Conservation (phyloP, 1,140 invertebrate species). For the Hirudo medicinalis region DNA sequence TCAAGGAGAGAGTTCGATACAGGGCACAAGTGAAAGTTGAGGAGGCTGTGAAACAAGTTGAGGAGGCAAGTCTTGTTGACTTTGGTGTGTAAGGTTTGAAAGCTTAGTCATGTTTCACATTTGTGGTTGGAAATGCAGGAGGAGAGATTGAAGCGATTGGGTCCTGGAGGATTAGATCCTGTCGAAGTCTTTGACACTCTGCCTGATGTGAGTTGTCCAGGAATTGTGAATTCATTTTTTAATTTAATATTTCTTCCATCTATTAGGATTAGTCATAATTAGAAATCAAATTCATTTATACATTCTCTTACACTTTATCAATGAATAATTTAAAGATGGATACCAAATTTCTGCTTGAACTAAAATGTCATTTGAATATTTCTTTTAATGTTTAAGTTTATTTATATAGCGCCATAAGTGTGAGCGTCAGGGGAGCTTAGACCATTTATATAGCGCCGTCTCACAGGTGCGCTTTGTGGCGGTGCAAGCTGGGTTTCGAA, state of each 20-base stretch:
- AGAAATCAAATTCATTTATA: too few relatives aligned
- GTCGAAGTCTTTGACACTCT: slow-evolving; percentile 87
- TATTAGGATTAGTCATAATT: too few relatives aligned
- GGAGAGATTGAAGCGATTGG: slow-evolving; percentile 70
- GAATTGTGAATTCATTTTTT: slow-evolving; percentile 5
- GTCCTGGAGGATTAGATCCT: slow-evolving; percentile 92
- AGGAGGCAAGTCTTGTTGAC: slow-evolving; percentile 38
- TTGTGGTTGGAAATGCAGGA: slow-evolving; percentile 44
- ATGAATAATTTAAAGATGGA: neutral
- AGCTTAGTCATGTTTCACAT: neutral
- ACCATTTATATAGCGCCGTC: too few relatives aligned
- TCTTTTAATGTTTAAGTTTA: too few relatives aligned
- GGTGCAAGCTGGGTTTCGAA: too few relatives aligned
- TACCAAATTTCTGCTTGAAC: neutral
- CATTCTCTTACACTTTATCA: neutral
- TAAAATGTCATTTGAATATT: slow-evolving; percentile 14
- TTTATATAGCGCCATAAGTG: too few relatives aligned
- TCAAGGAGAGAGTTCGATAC: slow-evolving; percentile 73
- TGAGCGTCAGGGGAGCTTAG: too few relatives aligned
- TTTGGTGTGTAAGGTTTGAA: slow-evolving; percentile 2
- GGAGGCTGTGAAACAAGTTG: slow-evolving; percentile 61
- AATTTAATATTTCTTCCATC: neutral
- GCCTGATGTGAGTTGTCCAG: slow-evolving; percentile 56
- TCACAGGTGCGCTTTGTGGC: too few relatives aligned
- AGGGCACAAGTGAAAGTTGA: slow-evolving; percentile 76